Conservation (phyloP, 2,888 invertebrate genomes). For the Calameuta idolon region DNA sequence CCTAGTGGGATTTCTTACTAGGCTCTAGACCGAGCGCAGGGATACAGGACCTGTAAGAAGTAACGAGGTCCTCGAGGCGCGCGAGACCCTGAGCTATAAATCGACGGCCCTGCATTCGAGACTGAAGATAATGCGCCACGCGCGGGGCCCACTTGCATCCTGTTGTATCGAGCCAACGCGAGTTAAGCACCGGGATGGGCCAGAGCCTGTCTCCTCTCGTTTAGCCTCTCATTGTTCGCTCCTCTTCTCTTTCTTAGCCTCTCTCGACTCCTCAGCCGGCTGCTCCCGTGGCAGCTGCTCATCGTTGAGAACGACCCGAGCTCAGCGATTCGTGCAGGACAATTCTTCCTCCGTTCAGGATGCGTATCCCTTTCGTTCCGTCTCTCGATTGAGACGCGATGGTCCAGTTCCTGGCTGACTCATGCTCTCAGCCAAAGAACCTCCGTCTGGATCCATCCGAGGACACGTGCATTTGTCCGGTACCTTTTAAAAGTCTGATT, state of each 20-base stretch:
- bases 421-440: not conserved
- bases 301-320: not conserved
- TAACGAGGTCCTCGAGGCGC: not conserved
- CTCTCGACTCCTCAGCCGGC: slow-evolving; percentile 30
- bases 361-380: not conserved
- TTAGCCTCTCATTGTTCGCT: slow-evolving; percentile 10
- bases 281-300: not conserved
- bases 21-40: not conserved
- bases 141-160: slow-evolving; percentile 19
- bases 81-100: slow-evolving; percentile 3
- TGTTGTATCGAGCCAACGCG: slow-evolving; percentile 9
- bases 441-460: not conserved
- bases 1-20: not conserved
- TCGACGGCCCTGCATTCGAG: slow-evolving; percentile 8
- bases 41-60: not conserved
- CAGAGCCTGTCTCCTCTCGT: not conserved
- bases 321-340: not conserved
- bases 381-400: not conserved
- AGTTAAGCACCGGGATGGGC: not conserved
- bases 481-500: not conserved
- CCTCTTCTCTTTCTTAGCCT: slow-evolving; percentile 23
- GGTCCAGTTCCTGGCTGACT: not conserved
- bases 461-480: not conserved
- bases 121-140: slow-evolving; percentile 26
- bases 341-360: not conserved